Percentiles rank a stretch among this genome's conserved stretches.
Evolutionary conservation across 2,888 invertebrate genomes (phyloP).

Genomic region (Platycnemis pennipes): DNA sequence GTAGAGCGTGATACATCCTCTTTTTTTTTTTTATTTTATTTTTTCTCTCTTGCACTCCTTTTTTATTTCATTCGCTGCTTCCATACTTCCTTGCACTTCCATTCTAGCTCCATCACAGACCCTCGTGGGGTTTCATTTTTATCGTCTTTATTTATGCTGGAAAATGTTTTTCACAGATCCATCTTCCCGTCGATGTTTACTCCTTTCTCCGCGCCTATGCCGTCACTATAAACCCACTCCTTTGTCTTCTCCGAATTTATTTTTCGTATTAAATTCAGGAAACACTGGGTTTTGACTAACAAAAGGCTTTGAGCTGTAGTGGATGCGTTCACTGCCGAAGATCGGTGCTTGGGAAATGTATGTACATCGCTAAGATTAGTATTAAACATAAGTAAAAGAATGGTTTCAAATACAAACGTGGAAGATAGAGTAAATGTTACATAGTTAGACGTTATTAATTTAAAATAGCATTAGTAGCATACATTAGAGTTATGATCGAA

Average conservation of each 20-base stretch:
- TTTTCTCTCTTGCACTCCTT: background rate
- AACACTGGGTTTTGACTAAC: conserved; percentile 5
- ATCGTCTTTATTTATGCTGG: background rate
- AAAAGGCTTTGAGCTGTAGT: too few species aligned
- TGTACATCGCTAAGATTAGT: too few species aligned
- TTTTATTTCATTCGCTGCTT: background rate
- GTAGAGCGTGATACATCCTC: background rate
- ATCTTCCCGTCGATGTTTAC: background rate
- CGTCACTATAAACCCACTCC: background rate
- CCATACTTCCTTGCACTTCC: background rate
- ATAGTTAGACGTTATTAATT: too few species aligned
- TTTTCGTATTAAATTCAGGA: background rate
- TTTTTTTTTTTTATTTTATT: background rate
- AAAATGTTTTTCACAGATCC: background rate
- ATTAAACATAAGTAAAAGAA: too few species aligned
- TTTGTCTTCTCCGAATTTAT: background rate
- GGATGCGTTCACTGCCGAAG: too few species aligned
- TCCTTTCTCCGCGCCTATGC: background rate
- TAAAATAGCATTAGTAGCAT: too few species aligned
- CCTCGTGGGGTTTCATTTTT: background rate
- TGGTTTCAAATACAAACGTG: too few species aligned
- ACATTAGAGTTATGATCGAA: too few species aligned
- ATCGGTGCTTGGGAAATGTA: too few species aligned
- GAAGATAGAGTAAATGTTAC: too few species aligned
- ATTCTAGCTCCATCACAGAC: background rate